Conservation (phyloP, 2,113 vertebrate species). For the Gnathonemus longibarbis region DNA sequence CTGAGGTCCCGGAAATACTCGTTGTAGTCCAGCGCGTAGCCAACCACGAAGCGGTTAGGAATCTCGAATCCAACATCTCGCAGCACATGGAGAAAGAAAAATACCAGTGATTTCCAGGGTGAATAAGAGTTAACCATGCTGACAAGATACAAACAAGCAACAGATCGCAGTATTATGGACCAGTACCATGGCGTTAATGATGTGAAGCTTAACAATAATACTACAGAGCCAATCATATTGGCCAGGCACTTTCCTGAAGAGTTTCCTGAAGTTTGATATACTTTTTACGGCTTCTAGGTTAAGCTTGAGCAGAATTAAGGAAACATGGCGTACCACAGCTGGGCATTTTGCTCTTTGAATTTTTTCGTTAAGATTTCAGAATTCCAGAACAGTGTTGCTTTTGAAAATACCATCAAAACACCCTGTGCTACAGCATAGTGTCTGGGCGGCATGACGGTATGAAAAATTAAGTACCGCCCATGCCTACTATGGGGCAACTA, state of each 20-base stretch:
- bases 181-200: not conserved
- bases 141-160: not conserved
- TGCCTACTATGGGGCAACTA: not conserved
- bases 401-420: not conserved
- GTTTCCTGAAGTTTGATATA: not conserved
- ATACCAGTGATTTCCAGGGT: not conserved
- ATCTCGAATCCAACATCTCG: conserved; percentile 92
- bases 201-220: not conserved
- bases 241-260: not conserved
- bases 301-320: not conserved
- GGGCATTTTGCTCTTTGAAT: not conserved
- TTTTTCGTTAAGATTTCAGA: not conserved
- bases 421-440: not conserved
- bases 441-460: not conserved
- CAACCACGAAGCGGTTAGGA: conserved; percentile 83
- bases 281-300: not conserved
- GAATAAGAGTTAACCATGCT: not conserved
- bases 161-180: not conserved
- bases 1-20: conserved; percentile 89
- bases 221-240: not conserved
- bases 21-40: conserved; percentile 92
- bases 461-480: not conserved
- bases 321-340: not conserved
- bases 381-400: not conserved
- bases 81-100: conserved; percentile 29